phyloP scores from a whole-genome alignment of 2,797 vertebrate species.

The Emydoidea blandingii region DNA sequence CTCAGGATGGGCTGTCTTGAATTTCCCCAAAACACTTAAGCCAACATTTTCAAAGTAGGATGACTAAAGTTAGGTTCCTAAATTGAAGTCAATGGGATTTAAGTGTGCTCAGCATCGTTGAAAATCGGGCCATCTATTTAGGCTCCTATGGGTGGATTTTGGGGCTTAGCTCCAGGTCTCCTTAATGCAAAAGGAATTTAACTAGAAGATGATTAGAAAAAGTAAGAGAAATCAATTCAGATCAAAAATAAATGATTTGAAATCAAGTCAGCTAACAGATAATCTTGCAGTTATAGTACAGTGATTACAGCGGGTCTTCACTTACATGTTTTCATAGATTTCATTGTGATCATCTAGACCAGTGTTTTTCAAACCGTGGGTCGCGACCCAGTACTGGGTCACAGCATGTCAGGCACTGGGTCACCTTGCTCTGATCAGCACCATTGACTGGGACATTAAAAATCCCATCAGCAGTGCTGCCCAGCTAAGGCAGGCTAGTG shows the following conservation, averaged over 20 bases:
- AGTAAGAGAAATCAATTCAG: not conserved
- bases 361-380: too few relatives aligned
- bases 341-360: too few relatives aligned
- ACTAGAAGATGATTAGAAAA: not conserved
- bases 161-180: not conserved
- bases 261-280: not conserved
- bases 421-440: too few relatives aligned
- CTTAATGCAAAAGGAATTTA: not conserved
- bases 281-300: not conserved
- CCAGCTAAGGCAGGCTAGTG: too few relatives aligned
- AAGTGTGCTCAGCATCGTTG: not conserved
- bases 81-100: not conserved
- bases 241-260: not conserved
- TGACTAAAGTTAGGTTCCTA: not conserved
- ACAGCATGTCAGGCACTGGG: too few relatives aligned
- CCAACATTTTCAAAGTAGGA: not conserved
- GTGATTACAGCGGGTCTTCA: conserved; percentile 5
- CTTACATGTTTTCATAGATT: not conserved
- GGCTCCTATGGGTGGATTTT: not conserved
- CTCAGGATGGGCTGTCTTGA: not conserved
- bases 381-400: too few relatives aligned
- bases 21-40: not conserved
- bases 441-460: too few relatives aligned
- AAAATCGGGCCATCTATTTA: not conserved
- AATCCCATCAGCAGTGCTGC: too few relatives aligned